Percentiles rank a stretch among this genome's conserved stretches.
Conservation (phyloP, 2,888 invertebrate species). For the Epirrhoe alternata region DNA sequence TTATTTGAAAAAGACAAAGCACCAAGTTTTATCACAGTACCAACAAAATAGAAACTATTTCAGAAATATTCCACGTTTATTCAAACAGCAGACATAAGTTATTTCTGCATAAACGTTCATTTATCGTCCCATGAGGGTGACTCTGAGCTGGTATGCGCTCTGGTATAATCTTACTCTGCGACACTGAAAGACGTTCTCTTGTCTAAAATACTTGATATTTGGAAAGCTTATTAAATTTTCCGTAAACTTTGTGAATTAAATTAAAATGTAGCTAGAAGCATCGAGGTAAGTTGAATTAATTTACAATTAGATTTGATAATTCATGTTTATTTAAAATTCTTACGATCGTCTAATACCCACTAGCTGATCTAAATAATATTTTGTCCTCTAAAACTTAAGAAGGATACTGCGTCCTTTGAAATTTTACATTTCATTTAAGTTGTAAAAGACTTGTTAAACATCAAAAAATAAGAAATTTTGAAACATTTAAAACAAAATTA, state of each 20-base stretch:
- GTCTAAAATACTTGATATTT: conserved; percentile 64
- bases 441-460: too few species aligned
- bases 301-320: neutral
- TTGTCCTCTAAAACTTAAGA: too few species aligned
- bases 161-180: conserved; percentile 9
- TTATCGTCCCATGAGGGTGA: neutral
- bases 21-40: too few species aligned
- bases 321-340: neutral
- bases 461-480: too few species aligned
- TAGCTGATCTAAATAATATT: too few species aligned
- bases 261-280: conserved; percentile 42
- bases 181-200: conserved; percentile 21
- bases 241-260: conserved; percentile 61
- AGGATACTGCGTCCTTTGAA: too few species aligned
- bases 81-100: neutral
- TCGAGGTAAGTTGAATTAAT: conserved; percentile 1
- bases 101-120: neutral
- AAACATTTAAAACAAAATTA: too few species aligned
- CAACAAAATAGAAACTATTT: neutral
- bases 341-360: too few species aligned
- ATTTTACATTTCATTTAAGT: too few species aligned
- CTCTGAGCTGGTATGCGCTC: neutral
- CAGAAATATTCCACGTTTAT: neutral
- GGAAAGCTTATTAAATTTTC: conserved; percentile 65
- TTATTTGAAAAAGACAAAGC: neutral